These are phyloP conservation scores for Eulemur macaco DNA, from an alignment of 2,113 vertebrate genomes.

Conservation along the genomic window DNA sequence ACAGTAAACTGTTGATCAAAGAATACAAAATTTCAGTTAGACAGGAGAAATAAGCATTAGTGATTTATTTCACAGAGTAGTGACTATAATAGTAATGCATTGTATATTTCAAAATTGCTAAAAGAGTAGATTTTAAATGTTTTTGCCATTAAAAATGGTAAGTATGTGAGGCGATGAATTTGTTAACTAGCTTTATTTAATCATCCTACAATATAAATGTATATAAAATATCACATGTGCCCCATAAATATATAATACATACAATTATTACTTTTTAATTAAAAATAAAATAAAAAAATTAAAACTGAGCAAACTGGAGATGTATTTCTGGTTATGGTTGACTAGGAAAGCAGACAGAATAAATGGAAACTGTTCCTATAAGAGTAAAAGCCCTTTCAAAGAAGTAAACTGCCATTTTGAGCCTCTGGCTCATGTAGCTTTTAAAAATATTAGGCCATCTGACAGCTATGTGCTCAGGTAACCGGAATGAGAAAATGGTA, in stretches of 20 bases:
- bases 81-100: too few species aligned
- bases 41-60: neutral
- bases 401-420: neutral
- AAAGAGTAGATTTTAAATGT: neutral
- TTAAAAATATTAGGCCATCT: neutral
- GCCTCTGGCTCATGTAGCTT: neutral
- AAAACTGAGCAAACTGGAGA: neutral
- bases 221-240: neutral
- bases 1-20: neutral
- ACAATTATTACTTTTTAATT: neutral
- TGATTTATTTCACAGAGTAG: neutral
- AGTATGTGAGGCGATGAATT: neutral
- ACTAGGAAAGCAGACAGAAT: neutral
- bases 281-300: neutral
- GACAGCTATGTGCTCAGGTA: neutral
- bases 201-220: neutral
- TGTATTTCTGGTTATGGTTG: neutral
- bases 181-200: neutral
- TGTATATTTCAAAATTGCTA: neutral
- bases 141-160: neutral
- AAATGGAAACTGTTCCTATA: neutral
- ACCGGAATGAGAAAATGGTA: neutral
- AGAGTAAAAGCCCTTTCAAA: neutral
- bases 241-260: neutral
- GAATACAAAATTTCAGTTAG: neutral